Base-by-base conservation (phyloP, 1,140 invertebrate genomes). In the Asbolus verrucosus region DNA sequence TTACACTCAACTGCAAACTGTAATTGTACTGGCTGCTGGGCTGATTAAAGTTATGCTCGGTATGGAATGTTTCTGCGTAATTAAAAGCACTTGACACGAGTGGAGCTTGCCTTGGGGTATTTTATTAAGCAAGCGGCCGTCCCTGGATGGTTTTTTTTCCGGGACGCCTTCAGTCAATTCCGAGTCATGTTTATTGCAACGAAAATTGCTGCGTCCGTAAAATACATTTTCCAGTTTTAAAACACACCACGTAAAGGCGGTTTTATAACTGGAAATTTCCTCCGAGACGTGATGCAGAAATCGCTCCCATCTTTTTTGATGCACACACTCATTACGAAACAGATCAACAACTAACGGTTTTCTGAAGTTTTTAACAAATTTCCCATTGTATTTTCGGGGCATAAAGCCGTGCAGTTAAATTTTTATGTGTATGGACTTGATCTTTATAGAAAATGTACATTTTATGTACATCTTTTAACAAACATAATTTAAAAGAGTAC, bases 51-150 rank as follows among this genome's bases (percentile, higher is more conserved):
- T 54, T 54, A 54, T 54, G 46, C 46, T 54, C 46, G 46, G 19
- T 54, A 54, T 54, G 46, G 46, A 54, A 54, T 54, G 46, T 54
- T 54, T 54, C 46, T 54, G 46, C 46, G 46, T 54, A 54, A 54
- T 54, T 54, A 54, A 54, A 54, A 54, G 46, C 46, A 54, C 46
- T 54, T 54, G 46, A 54, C 46, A 54, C 46, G 46, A 54, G 46
- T 54, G 46, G 46, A 54, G 46, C 46, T 54, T 19, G 46, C 46
- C 46, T 54, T 27, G 19, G 46, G 46, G 46, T 46, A 54, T 54
- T 54, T 54, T 54, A 50, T 50, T 50, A 50, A 50, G 46, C 43
- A 50, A 50, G 43, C 46, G 27, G 21, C 3, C 19, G 46, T 5
- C 21, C 41, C 46, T 27, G 46, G 46, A 3, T 4, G 13, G 39